A percentile compares a stretch with the other conserved stretches of the same genome.
Conservation (phyloP, 2,797 vertebrate genomes). For the Ctenopoma kingsleyae region DNA sequence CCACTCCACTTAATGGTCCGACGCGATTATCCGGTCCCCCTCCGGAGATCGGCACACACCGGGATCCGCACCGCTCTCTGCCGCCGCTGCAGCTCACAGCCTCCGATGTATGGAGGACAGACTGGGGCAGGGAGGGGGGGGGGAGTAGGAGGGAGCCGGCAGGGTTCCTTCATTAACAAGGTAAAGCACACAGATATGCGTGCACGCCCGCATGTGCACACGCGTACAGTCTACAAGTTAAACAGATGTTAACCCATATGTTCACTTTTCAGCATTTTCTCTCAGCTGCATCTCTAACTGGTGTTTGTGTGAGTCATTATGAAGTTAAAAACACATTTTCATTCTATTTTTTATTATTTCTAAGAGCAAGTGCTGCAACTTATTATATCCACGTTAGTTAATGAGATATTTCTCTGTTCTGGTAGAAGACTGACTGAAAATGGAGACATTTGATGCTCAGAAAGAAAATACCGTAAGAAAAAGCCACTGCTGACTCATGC, state of each 20-base stretch:
- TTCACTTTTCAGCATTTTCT: constrained; percentile 4
- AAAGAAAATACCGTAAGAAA: not conserved
- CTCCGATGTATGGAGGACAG: constrained; percentile 64
- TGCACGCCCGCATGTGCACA: constrained; percentile 8
- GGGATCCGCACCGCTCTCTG: constrained; percentile 64
- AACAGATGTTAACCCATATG: constrained; percentile 31
- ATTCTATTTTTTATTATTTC: not conserved
- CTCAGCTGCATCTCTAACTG: not conserved
- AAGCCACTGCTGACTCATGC: constrained; percentile 13
- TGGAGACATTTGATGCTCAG: not conserved
- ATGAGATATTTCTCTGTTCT: not conserved
- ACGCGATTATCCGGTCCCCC: constrained; percentile 44
- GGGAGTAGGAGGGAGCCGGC: not conserved
- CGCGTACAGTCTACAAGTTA: constrained; percentile 2
- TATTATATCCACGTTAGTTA: not conserved
- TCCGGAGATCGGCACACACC: constrained; percentile 52
- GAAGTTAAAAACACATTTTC: constrained; percentile 7
- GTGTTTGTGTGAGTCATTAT: constrained; percentile 9
- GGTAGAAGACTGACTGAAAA: constrained; percentile 5
- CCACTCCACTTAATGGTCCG: constrained; percentile 45
- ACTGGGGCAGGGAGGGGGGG: not conserved
- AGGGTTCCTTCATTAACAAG: constrained; percentile 46
- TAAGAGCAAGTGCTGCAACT: not conserved
- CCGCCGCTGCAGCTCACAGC: constrained; percentile 70
- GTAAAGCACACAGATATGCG: not conserved